Evolutionary conservation across 1,140 invertebrate species (phyloP), one percentile per base, ranked within the genome.

Genomic region (Galendromus occidentalis): DNA sequence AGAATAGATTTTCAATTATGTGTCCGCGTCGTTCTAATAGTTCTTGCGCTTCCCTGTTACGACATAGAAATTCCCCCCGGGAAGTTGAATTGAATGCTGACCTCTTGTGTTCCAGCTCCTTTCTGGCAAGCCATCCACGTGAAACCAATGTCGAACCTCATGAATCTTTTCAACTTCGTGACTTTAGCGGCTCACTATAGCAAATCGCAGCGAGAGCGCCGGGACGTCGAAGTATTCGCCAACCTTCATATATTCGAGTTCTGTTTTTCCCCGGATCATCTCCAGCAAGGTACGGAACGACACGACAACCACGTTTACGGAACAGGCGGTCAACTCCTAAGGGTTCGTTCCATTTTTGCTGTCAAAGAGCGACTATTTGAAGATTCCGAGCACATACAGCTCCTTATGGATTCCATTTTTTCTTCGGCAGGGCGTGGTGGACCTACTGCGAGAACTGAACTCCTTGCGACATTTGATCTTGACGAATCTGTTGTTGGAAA

Each of bases 211-310:
- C 51, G 51, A 25, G 51, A 59, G 25, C 51, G 51, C 2, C 25
- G 25, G n/a, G 51, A 33, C 20, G 4, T 18, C n/a, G 44, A 33
- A 29, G 22, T 66, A 18, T 44, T 64, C 30, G 18, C 20, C 22
- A 59, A 64, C 18, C 64, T 78, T 1, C 68, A 71, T 42, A 73
- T 71, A 4, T 75, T 76, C 7, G 82, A 84, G 68, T 89, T 88
- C 70, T 83, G 83, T 1, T 91, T 90, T 73, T 83, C 84, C 0
- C 90, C 51, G 87, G 72, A 84, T 86, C 69, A 84, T 85, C 80
- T 75, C 71, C 6, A 76, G 77, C 1, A 77, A 76, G 42, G 71
- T 78, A 69, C 78, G 82, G 59, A 79, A 84, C 74, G 78, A 65
- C 76, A 33, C 63, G 70, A 70, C n/a, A 67, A 69, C 7, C 72